Evolutionary conservation across 2,888 invertebrate genomes (phyloP).

Genomic region (Cephus rjabovi): DNA sequence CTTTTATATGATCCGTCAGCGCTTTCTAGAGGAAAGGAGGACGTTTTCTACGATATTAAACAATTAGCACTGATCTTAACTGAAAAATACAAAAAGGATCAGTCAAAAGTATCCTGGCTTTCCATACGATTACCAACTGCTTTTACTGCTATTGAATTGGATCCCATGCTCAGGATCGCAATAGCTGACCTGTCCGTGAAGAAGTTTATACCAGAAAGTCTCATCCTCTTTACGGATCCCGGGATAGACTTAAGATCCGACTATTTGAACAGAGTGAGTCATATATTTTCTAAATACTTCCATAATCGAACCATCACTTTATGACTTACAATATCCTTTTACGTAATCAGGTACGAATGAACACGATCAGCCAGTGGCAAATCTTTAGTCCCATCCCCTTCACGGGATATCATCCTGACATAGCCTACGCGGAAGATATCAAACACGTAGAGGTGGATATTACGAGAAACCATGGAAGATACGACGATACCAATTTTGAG

Average conservation of each 20-base stretch:
- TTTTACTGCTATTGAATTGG: conserved; percentile 42
- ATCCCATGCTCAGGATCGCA: conserved; percentile 67
- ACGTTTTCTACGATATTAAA: conserved; percentile 75
- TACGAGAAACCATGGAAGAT: conserved; percentile 82
- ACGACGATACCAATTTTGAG: conserved; percentile 79
- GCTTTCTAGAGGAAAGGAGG: conserved; percentile 74
- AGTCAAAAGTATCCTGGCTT: conserved; percentile 77
- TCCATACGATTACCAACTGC: conserved; percentile 73
- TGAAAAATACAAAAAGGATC: conserved; percentile 76
- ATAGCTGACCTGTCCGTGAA: conserved; percentile 77
- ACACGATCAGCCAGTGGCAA: conserved; percentile 89
- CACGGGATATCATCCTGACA: conserved; percentile 84
- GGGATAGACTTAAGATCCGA: conserved; percentile 81
- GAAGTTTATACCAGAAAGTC: conserved; percentile 79
- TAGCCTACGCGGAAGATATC: conserved; percentile 62
- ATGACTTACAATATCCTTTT: conserved; percentile 5
- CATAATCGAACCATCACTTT: not conserved
- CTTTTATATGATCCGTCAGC: conserved; percentile 75
- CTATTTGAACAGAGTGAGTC: conserved; percentile 86
- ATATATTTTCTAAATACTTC: conserved; percentile 12
- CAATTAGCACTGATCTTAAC: conserved; percentile 73
- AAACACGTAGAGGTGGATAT: conserved; percentile 73
- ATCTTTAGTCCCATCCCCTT: conserved; percentile 94
- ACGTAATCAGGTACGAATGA: conserved; percentile 85
- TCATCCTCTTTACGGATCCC: conserved; percentile 77